phyloP scores from a whole-genome alignment of 2,797 vertebrate genomes.

The Silurus lanzhouensis region DNA sequence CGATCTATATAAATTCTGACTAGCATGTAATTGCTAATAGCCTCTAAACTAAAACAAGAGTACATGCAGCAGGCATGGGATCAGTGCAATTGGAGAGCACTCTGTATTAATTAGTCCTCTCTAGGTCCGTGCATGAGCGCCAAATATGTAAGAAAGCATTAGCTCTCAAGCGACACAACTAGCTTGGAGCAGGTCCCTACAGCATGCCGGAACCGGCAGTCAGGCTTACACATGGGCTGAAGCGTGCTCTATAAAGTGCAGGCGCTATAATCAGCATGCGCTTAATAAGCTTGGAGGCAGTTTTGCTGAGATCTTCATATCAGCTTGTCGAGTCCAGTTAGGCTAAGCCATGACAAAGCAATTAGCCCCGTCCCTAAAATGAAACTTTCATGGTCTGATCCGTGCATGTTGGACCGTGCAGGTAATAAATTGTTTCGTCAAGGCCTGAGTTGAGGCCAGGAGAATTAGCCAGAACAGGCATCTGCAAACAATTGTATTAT shows the following conservation, averaged over 20 bases:
- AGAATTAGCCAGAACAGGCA: constrained; percentile 27
- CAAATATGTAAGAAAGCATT: constrained; percentile 15
- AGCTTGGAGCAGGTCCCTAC: background rate
- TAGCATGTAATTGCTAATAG: background rate
- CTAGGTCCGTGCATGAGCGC: constrained; percentile 23
- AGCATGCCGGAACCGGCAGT: constrained; percentile 4
- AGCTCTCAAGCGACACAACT: constrained; percentile 18
- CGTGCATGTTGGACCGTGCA: constrained; percentile 12
- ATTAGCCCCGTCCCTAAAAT: constrained; percentile 43
- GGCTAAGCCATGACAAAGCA: constrained; percentile 38
- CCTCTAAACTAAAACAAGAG: background rate
- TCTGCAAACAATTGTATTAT: constrained; percentile 47
- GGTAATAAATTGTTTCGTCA: constrained; percentile 29
- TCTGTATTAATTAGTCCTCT: constrained; percentile 13
- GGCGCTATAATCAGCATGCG: background rate
- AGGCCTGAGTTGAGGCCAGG: constrained; percentile 12
- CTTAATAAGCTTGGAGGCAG: constrained; percentile 29
- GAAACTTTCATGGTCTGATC: constrained; percentile 18
- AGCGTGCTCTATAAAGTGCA: constrained; percentile 19
- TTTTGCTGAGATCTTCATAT: constrained; percentile 33
- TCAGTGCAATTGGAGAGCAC: background rate
- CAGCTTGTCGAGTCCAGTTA: constrained; percentile 46
- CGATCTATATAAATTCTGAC: background rate
- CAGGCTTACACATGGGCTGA: constrained; percentile 29
- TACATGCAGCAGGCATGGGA: background rate